phyloP scores from a whole-genome alignment of 2,888 invertebrate genomes.

The Strigamia crassipes region DNA sequence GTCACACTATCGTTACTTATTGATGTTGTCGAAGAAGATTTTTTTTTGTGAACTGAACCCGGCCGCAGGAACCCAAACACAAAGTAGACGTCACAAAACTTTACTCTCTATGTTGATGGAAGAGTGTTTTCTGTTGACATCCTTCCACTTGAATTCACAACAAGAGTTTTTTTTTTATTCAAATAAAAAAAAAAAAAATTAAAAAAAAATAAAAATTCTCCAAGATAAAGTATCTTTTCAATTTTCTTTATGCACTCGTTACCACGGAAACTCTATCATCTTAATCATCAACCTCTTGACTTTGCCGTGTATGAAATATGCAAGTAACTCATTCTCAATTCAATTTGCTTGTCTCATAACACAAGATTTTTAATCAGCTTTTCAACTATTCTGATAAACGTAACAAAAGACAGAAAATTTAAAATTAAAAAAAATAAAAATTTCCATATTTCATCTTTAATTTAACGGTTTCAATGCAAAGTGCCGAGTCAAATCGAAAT shows the following conservation, averaged over 20 bases:
- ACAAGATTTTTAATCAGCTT: neutral
- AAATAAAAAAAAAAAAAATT: neutral
- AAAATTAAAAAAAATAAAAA: neutral
- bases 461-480: neutral
- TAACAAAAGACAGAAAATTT: neutral
- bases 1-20: neutral
- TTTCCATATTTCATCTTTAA: slow-evolving; percentile 1
- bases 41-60: neutral
- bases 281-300: neutral
- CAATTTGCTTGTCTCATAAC: neutral
- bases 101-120: neutral
- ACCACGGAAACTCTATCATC: neutral
- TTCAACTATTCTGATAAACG: neutral
- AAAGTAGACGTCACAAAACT: neutral
- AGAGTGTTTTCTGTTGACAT: neutral
- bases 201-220: too few species aligned
- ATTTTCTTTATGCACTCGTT: neutral
- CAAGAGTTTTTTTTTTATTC: neutral
- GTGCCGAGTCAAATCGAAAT: neutral
- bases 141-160: neutral
- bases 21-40: neutral
- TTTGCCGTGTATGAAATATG: neutral
- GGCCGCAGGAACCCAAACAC: neutral
- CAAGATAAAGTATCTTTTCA: neutral
- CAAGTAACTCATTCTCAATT: neutral